phyloP scores from a whole-genome alignment of 2,888 invertebrate species.

The Hypena proboscidalis region DNA sequence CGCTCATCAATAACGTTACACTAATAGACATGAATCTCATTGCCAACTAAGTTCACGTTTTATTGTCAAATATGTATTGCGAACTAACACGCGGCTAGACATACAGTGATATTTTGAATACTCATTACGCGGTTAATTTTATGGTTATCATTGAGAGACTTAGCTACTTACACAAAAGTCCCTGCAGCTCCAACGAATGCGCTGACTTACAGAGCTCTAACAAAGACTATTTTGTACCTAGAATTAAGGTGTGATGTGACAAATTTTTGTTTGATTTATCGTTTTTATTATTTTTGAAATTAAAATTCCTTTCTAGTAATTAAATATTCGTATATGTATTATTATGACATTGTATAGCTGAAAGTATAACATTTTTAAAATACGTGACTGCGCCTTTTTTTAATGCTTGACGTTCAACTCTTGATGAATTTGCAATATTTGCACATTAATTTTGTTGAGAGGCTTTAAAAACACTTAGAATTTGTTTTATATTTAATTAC shows the following conservation, averaged over 20 bases:
- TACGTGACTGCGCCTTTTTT: slow-evolving; percentile 2
- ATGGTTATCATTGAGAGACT: slow-evolving; percentile 32
- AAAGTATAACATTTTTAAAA: background rate
- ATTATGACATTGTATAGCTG: background rate
- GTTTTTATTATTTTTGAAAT: slow-evolving; percentile 20
- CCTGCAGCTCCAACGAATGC: slow-evolving; percentile 42
- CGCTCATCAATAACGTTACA: slow-evolving; percentile 10
- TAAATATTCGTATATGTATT: background rate
- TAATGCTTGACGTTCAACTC: slow-evolving; percentile 19
- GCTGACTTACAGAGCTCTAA: slow-evolving; percentile 64
- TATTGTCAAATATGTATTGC: slow-evolving; percentile 28
- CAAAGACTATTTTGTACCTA: slow-evolving; percentile 72
- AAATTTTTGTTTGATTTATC: slow-evolving; percentile 49
- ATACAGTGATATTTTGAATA: slow-evolving; percentile 18
- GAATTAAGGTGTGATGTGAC: slow-evolving; percentile 82
- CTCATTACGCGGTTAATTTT: slow-evolving; percentile 23
- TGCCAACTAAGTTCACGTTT: slow-evolving; percentile 24
- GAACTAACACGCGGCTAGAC: slow-evolving; percentile 26
- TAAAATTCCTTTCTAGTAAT: slow-evolving; percentile 7
- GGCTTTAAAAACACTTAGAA: too few relatives aligned
- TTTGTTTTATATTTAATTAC: too few relatives aligned
- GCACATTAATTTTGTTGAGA: background rate
- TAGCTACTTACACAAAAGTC: slow-evolving; percentile 24
- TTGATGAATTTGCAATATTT: background rate
- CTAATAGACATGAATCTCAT: slow-evolving; percentile 22